phyloP scores from a whole-genome alignment of 2,888 invertebrate species.

The Leptinotarsa haldemani region DNA sequence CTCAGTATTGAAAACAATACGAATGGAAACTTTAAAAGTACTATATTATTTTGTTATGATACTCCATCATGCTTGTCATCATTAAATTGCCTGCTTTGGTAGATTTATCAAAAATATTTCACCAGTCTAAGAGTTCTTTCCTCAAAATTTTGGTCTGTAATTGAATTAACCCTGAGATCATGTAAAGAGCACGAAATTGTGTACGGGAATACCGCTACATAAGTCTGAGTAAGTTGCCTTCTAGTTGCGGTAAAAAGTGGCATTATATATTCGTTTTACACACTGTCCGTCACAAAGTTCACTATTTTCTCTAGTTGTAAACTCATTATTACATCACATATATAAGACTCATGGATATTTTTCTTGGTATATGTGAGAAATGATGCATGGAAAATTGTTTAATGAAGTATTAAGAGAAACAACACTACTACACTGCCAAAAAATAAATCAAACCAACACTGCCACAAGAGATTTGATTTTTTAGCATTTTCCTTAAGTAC shows the following conservation, averaged over 20 bases:
- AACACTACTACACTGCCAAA: background rate
- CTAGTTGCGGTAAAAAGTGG: conserved; percentile 49
- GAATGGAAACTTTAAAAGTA: too few species aligned
- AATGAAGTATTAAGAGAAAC: background rate
- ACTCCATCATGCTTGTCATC: too few species aligned
- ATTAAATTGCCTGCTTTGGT: too few species aligned
- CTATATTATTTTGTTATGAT: too few species aligned
- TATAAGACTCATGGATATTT: conserved; percentile 10
- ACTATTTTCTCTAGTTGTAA: conserved; percentile 26
- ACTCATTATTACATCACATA: conserved; percentile 34
- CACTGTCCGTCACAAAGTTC: conserved; percentile 18
- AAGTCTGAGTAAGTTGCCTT: conserved; percentile 69
- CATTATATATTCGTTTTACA: conserved; percentile 33
- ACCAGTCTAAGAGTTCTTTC: background rate
- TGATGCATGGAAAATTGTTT: conserved; percentile 13
- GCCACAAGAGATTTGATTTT: background rate
- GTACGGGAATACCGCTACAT: conserved; percentile 63
- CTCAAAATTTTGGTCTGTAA: conserved; percentile 11
- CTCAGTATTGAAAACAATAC: too few species aligned
- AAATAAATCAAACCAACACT: background rate
- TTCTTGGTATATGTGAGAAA: background rate
- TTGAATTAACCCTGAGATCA: conserved; percentile 29
- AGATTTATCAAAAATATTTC: too few species aligned
- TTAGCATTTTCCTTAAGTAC: background rate
- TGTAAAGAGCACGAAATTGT: conserved; percentile 53